Conservation (phyloP, 2,113 vertebrate species). For the Gobio gobio region DNA sequence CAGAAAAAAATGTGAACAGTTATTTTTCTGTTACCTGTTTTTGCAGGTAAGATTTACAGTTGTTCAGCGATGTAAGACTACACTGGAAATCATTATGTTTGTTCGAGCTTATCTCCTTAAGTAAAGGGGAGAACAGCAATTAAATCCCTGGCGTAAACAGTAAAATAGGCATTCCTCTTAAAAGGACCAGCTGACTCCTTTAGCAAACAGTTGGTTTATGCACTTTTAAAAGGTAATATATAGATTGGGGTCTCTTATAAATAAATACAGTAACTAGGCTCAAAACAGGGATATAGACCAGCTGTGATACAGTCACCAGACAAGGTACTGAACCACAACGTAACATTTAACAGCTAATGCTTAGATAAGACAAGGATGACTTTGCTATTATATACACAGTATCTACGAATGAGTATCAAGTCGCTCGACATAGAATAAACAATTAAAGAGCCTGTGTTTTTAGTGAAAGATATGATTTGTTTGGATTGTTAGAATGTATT, state of each 20-base stretch:
- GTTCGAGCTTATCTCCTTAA: not conserved
- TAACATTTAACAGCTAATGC: not conserved
- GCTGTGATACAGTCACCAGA: not conserved
- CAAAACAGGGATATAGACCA: not conserved
- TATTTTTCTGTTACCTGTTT: not conserved
- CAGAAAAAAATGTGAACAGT: slow-evolving; percentile 20
- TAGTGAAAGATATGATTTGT: not conserved
- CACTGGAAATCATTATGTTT: not conserved
- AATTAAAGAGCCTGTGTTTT: slow-evolving; percentile 15
- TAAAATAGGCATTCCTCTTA: slow-evolving; percentile 13
- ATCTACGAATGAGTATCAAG: not conserved
- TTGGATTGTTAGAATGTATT: slow-evolving; percentile 12
- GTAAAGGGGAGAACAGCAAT: slow-evolving; percentile 4
- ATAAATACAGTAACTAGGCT: not conserved
- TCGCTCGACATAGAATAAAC: not conserved
- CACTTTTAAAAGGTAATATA: slow-evolving; percentile 1
- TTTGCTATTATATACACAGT: slow-evolving; percentile 16
- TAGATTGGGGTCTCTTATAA: not conserved
- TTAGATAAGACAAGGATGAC: not conserved
- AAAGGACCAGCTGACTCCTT: not conserved
- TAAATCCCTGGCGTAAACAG: not conserved
- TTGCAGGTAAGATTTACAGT: not conserved
- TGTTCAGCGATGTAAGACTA: not conserved
- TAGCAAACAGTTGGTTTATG: slow-evolving; percentile 8
- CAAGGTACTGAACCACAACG: not conserved